These are phyloP conservation scores for Micromussa lordhowensis DNA, from an alignment of 92 coral and sea anemone genomes.

Conservation along the genomic window DNA sequence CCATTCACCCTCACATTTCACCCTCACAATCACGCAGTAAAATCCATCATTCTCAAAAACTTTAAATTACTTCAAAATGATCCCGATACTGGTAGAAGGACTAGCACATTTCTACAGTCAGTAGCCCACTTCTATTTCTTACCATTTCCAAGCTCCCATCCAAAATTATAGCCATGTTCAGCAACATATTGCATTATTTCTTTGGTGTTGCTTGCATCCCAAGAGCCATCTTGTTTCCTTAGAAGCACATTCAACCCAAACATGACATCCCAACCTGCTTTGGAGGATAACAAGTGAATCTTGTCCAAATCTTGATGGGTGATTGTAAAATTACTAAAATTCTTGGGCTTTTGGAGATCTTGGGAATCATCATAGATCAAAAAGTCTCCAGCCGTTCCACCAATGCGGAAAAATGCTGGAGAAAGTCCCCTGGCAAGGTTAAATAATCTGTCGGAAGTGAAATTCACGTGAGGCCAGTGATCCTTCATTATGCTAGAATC, in stretches of 20 bases:
- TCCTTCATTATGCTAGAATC: slow-evolving; percentile 63
- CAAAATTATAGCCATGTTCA: slow-evolving; percentile 69
- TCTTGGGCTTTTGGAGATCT: slow-evolving; percentile 17
- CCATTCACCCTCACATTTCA: too few relatives aligned
- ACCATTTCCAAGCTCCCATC: slow-evolving; percentile 98
- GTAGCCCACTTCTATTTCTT: background rate
- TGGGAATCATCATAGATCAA: slow-evolving; percentile 56
- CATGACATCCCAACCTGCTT: slow-evolving; percentile 76
- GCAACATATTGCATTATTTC: slow-evolving; percentile 82
- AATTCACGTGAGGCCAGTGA: slow-evolving; percentile 65
- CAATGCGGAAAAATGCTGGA: slow-evolving; percentile 87
- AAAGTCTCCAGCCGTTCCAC: slow-evolving; percentile 90
- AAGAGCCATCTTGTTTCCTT: slow-evolving; percentile 67
- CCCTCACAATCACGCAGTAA: too few relatives aligned
- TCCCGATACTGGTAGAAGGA: too few relatives aligned
- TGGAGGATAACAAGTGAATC: slow-evolving; percentile 66
- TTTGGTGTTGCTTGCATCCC: slow-evolving; percentile 86
- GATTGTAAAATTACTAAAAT: slow-evolving; percentile 76
- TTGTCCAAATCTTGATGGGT: slow-evolving; percentile 73
- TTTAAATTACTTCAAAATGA: too few relatives aligned
- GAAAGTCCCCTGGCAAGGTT: slow-evolving; percentile 83
- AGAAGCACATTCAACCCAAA: slow-evolving; percentile 88
- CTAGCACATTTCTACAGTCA: too few relatives aligned
- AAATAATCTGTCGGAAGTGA: slow-evolving; percentile 67
- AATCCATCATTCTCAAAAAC: too few relatives aligned